These are phyloP conservation scores for Heliopora coerulea DNA, from an alignment of 92 coral and sea anemone species.

Conservation along the genomic window DNA sequence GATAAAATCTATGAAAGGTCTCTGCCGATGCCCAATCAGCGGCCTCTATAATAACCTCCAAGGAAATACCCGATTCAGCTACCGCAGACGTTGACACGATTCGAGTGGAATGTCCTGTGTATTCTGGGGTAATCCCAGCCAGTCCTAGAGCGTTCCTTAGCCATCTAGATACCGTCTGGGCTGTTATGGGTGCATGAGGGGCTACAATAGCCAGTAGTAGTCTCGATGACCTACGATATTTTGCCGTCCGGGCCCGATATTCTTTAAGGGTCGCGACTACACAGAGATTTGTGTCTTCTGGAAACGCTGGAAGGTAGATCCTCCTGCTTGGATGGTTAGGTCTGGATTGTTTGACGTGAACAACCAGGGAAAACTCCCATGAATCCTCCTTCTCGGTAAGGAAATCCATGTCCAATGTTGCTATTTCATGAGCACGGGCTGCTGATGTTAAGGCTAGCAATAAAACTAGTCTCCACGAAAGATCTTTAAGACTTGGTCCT, in stretches of 20 bases:
- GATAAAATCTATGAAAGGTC: not conserved
- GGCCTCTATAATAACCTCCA: slow-evolving; percentile 36
- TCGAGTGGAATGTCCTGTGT: slow-evolving; percentile 51
- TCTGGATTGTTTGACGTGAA: slow-evolving; percentile 50
- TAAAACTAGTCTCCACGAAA: slow-evolving; percentile 18
- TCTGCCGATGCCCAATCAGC: slow-evolving; percentile 45
- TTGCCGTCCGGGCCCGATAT: slow-evolving; percentile 44
- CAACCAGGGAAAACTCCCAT: slow-evolving; percentile 50
- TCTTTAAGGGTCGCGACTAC: slow-evolving; percentile 32
- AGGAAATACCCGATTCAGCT: slow-evolving; percentile 46
- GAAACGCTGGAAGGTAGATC: slow-evolving; percentile 31
- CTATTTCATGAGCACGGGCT: slow-evolving; percentile 47
- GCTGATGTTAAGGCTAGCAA: slow-evolving; percentile 22
- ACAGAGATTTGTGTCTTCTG: slow-evolving; percentile 43
- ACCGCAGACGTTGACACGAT: slow-evolving; percentile 47
- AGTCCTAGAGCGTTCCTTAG: slow-evolving; percentile 32
- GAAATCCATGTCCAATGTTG: slow-evolving; percentile 39
- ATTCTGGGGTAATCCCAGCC: slow-evolving; percentile 39
- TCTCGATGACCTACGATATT: slow-evolving; percentile 27
- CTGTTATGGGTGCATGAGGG: slow-evolving; percentile 33
- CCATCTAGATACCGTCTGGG: slow-evolving; percentile 55
- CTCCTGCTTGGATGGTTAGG: slow-evolving; percentile 46
- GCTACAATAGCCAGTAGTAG: slow-evolving; percentile 44
- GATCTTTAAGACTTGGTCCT: slow-evolving; percentile 24
- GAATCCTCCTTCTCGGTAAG: slow-evolving; percentile 16